These are phyloP conservation scores for Drosophila lacteicornis DNA, from an alignment of 1,140 invertebrate genomes.

Conservation along the genomic window DNA sequence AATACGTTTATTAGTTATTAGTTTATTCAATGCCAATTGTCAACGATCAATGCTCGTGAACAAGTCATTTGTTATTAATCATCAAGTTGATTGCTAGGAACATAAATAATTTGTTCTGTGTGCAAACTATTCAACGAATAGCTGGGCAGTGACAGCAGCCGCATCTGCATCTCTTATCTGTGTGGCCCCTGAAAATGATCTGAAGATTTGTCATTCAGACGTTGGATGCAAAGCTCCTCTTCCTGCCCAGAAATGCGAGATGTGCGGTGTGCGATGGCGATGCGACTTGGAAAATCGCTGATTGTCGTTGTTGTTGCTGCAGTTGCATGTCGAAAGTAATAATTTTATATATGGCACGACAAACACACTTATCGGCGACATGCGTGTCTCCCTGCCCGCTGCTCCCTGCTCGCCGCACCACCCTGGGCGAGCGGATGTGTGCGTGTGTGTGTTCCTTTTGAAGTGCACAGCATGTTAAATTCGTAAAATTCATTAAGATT, in stretches of 20 bases:
- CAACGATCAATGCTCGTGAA: too few species aligned
- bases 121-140: background rate
- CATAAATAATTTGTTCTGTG: background rate
- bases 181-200: constrained; percentile 25
- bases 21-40: too few species aligned
- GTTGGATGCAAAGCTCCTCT: constrained; percentile 32
- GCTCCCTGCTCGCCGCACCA: constrained; percentile 1
- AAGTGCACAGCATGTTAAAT: constrained; percentile 83
- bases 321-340: constrained; percentile 81
- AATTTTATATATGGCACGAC: constrained; percentile 82
- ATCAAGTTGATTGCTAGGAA: background rate
- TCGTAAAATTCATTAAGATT: constrained; percentile 84
- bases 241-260: constrained; percentile 38
- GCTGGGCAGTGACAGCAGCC: background rate
- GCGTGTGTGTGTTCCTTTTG: constrained; percentile 76
- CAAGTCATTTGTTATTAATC: too few species aligned
- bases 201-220: constrained; percentile 25
- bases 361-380: constrained; percentile 82
- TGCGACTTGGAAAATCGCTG: constrained; percentile 14
- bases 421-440: constrained; percentile 21
- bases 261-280: constrained; percentile 9
- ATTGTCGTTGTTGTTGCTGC: constrained; percentile 28
- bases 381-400: constrained; percentile 52
- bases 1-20: too few species aligned
- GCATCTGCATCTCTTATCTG: constrained; percentile 6